Conservation (phyloP, 2,113 vertebrate genomes). For the Picathartes gymnocephalus region DNA sequence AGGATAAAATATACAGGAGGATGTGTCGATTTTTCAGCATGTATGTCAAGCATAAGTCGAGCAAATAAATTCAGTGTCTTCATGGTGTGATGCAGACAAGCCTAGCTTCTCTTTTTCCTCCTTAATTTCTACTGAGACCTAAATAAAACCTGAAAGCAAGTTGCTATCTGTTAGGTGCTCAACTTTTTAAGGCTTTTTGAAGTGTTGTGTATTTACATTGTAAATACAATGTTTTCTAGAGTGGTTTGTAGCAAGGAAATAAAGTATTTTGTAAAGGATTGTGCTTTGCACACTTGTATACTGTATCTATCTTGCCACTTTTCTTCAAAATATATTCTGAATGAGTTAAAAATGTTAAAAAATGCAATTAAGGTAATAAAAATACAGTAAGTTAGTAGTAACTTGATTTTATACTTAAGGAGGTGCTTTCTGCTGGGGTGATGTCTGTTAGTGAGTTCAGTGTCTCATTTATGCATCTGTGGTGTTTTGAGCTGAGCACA, state of each 20-base stretch:
- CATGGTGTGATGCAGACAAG: neutral
- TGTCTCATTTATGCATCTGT: neutral
- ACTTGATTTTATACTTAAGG: neutral
- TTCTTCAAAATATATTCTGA: neutral
- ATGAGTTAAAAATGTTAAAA: neutral
- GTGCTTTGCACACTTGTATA: neutral
- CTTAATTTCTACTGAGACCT: neutral
- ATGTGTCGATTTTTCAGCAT: neutral
- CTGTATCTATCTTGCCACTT: neutral
- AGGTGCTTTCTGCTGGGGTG: neutral
- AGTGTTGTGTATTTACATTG: neutral
- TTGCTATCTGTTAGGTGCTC: neutral
- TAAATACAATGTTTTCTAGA: neutral
- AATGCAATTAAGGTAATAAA: neutral
- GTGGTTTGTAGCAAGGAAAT: neutral
- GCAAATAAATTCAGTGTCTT: neutral
- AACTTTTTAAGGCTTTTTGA: neutral
- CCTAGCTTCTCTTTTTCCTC: neutral
- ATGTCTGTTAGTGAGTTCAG: neutral
- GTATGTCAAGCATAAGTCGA: neutral
- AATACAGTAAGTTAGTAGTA: neutral
- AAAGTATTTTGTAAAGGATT: neutral
- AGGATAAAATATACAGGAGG: neutral
- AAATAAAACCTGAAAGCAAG: neutral
- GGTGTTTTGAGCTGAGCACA: neutral